Evolutionary conservation across 2,113 vertebrate species (phyloP), one percentile per base, ranked within the genome.

Genomic region (Dinomys branickii): DNA sequence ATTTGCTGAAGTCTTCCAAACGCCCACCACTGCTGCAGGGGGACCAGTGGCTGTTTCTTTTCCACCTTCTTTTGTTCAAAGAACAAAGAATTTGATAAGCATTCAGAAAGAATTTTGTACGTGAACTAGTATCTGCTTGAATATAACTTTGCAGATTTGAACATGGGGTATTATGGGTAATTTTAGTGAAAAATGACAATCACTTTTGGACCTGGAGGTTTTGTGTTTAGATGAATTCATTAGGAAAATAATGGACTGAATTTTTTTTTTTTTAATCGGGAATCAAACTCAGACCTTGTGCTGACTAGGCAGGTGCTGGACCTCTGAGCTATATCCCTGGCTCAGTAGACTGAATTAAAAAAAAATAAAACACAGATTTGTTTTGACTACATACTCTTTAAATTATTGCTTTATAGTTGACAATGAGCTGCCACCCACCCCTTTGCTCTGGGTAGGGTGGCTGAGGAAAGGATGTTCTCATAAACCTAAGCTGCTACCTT

Each of bases 21-120:
- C 65, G 20, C 10, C n/a, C 11, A 28, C 11, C 3, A 28, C 8
- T 89, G n/a, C 44, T 84, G 52, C 52, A 11, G n/a, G 61, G 59
- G 22, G 67, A 38, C 63, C 10, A 82, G 1, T 59, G n/a, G 17
- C 65, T 58, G 12, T 77, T 85, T 93, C 33, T 50, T 90, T 89
- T 81, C 58, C 41, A 67, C 26, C 17, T 96, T 88, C 67, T 20
- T 91, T 88, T 88, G n/a, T 94, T 95, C 82, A 92, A 67, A 77
- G 63, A 33, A 88, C 71, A 83, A 90, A 89, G 54, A 85, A 54
- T 22, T 35, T n/a, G 71, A 52, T 69, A 54, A 33, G 35, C 56
- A 73, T 73, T 83, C 35, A 41, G 61, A 65, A 95, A 84, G 41
- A 71, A 77, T 33, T 91, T 90, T 88, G 5, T 59, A 52, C 77